Evolutionary conservation across 2,888 invertebrate species (phyloP).

Genomic region (Yponomeuta plumbellus): DNA sequence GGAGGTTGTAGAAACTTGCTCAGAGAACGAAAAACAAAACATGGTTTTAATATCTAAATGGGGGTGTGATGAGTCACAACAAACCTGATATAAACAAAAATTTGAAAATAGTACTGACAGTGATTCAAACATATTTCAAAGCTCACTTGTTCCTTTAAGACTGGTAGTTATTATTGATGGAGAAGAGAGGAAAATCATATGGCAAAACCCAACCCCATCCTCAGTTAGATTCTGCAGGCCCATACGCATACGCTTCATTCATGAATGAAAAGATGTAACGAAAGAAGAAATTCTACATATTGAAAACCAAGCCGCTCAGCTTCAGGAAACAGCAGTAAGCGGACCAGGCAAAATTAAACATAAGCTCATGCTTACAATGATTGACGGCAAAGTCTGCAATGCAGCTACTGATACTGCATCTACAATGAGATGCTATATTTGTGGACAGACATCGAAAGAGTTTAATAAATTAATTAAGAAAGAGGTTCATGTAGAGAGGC

Average conservation of each 20-base stretch:
- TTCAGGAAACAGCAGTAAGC: neutral
- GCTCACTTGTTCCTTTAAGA: conserved; percentile 18
- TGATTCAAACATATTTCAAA: conserved; percentile 34
- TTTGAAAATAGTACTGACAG: conserved; percentile 23
- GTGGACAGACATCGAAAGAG: conserved; percentile 22
- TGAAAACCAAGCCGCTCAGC: neutral
- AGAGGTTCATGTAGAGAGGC: neutral
- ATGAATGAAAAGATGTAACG: conserved; percentile 16
- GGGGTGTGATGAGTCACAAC: conserved; percentile 32
- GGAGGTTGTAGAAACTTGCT: neutral
- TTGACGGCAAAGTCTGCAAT: conserved; percentile 25
- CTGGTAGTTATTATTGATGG: conserved; percentile 5
- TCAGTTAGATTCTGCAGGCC: conserved; percentile 25
- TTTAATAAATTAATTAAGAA: conserved; percentile 17
- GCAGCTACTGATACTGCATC: conserved; percentile 20
- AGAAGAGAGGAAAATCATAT: conserved; percentile 23
- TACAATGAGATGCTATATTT: conserved; percentile 22
- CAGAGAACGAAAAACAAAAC: neutral
- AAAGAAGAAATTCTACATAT: conserved; percentile 22
- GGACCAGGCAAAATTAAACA: conserved; percentile 15
- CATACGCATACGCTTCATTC: conserved; percentile 21
- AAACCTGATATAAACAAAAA: conserved; percentile 30
- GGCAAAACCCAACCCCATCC: conserved; percentile 29
- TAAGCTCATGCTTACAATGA: conserved; percentile 22
- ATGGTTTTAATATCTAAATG: conserved; percentile 25